Base-by-base conservation (phyloP, 2,888 invertebrate species). In the Caenorhabditis imperialis region DNA sequence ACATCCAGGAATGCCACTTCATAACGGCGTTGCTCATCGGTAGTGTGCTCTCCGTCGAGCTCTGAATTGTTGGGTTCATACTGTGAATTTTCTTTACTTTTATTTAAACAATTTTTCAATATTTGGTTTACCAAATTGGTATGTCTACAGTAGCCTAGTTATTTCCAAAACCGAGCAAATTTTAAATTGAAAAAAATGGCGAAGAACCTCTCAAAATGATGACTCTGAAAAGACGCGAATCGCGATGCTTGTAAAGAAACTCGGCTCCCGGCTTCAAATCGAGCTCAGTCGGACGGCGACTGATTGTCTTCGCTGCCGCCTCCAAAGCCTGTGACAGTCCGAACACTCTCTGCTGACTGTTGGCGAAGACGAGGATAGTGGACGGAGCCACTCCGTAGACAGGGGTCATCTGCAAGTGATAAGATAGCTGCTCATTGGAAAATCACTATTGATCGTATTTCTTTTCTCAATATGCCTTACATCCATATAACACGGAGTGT, bases 1-100 rank as follows among this genome's bases (percentile, higher is more conserved):
- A 30, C 22, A n/a, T 65, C 65, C 8, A 65, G 42, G 18, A 65
- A 65, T 4, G 65, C 65, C 3, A 57, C 55, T 35, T 57, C 42
- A 20, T 65, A 65, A n/a, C 23, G 35, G 2, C 65, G 65, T 3
- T 65, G 55, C 12, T 1, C 16, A 8, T 65, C 63, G 12, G 20
- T 3, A 5, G 45, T 22, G 1, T 25, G n/a, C 12, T 27, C 16
- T 0, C 55, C 63, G 14, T 16, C 27, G 14, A 38, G 35, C 50
- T 65, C 55, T 0, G 25, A 18, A 5, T 57, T 35, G n/a, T 27
- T 1, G 10, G 1, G n/a, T n/a, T n/a, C n/a, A n/a, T n/a, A n/a
- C n/a, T n/a, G n/a, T n/a, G n/a, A n/a, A n/a, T n/a, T n/a, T n/a
- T n/a, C n/a, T n/a, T n/a, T n/a, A n/a, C n/a, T n/a, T n/a, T n/a